Evolutionary conservation across 2,888 invertebrate genomes (phyloP).

Genomic region (Melanostoma mellinum): DNA sequence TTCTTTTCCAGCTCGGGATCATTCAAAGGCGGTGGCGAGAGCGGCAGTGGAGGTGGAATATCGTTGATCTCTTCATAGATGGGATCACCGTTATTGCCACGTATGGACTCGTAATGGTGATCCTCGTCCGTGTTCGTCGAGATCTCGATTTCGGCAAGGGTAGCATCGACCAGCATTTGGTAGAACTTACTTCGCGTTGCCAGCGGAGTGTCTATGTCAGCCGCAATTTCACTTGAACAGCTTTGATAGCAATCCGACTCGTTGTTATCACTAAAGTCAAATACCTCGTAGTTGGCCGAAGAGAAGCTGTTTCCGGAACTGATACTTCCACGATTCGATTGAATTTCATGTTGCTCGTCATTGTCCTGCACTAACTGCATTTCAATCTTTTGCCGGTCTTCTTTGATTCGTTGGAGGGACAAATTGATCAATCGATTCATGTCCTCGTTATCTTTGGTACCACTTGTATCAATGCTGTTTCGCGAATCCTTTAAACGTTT

Average conservation of each 20-base stretch:
- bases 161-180: slow-evolving; percentile 88
- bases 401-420: slow-evolving; percentile 81
- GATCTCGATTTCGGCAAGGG: slow-evolving; percentile 87
- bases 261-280: slow-evolving; percentile 86
- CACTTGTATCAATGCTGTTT: slow-evolving; percentile 79
- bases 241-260: slow-evolving; percentile 89
- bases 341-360: slow-evolving; percentile 82
- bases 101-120: slow-evolving; percentile 89
- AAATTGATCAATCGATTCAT: slow-evolving; percentile 82
- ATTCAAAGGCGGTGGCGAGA: slow-evolving; percentile 89
- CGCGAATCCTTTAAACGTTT: slow-evolving; percentile 83
- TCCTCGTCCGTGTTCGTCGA: slow-evolving; percentile 85
- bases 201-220: slow-evolving; percentile 81
- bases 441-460: slow-evolving; percentile 82
- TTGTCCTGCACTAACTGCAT: slow-evolving; percentile 26
- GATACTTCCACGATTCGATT: slow-evolving; percentile 84
- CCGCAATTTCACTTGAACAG: slow-evolving; percentile 85
- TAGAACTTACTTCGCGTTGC: slow-evolving; percentile 88
- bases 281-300: slow-evolving; percentile 89
- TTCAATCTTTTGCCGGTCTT: slow-evolving; percentile 78
- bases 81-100: slow-evolving; percentile 84
- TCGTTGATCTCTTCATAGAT: slow-evolving; percentile 91
- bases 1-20: slow-evolving; percentile 89
- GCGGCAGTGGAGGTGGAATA: slow-evolving; percentile 90
- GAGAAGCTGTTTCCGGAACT: slow-evolving; percentile 83